Base-by-base conservation (phyloP, 2,888 invertebrate genomes). In the Balanococcus diminutus region DNA sequence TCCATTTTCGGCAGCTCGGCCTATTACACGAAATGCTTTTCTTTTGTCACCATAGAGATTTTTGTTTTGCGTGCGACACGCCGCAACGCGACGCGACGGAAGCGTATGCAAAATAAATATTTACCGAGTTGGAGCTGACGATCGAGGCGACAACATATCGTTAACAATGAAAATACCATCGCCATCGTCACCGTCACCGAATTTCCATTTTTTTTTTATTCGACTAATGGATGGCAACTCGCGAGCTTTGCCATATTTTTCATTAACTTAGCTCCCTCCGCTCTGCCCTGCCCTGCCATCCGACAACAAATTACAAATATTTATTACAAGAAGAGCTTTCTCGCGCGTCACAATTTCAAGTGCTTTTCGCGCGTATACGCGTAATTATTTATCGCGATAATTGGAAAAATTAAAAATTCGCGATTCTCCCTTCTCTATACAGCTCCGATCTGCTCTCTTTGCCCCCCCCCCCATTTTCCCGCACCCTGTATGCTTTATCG, bases 41-140 rank as follows among this genome's bases (percentile, higher is more conserved):
- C 8, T 28, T 8, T 72, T 72, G 72, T 72, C 72, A 72, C 72
- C 72, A 72, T 72, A 72, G 72, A 72, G 72, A 72, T 72, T 72
- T 72, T 72, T 72, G 72, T 72, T 72, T 14, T 42, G 72, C 2
- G 11, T 16, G 16, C 31, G 4, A 31, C n/a, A n/a, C n/a, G n/a
- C n/a, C n/a, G n/a, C n/a, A n/a, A n/a, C n/a, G n/a, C n/a, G n/a
- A n/a, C n/a, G n/a, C n/a, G n/a, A n/a, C n/a, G n/a, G n/a, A n/a
- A n/a, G n/a, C n/a, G n/a, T 31, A 42, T 14, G 8, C 0, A 72
- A 72, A 72, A 72, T 72, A 25, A 31, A 72, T 72, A 31, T 72
- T 72, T 72, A 31, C 31, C 31, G 6, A 31, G 72, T 72, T 72
- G 14, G 42, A 16, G 42, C 56, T 9, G 56, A 8, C 46, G 46